Base-by-base conservation (phyloP, 2,113 vertebrate genomes). In the Prionailurus bengalensis region DNA sequence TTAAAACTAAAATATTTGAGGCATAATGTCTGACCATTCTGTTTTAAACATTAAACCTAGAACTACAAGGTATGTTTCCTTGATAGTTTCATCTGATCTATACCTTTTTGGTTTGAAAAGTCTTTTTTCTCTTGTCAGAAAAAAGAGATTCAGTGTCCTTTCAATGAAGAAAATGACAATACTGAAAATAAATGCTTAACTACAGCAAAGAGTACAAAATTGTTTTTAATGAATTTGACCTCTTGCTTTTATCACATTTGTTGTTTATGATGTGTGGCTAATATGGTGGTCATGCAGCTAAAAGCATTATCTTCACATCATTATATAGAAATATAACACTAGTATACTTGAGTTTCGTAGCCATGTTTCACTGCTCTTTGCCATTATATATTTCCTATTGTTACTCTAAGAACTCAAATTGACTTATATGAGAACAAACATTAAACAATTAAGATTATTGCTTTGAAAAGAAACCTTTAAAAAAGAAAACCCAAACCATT, bases 361-460 rank as follows among this genome's bases (percentile, higher is more conserved):
- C 97, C 93, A 96, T 97, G 95, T 96, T 96, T 97, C 98, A 90
- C 39, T 95, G 94, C 87, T 98, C 97, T 98, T 94, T 95, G 97
- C 96, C 74, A 58, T 98, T 98, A 98, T 97, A 94, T 97, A 98
- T 98, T 99, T 99, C 98, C 98, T 98, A 98, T 97, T 98, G 98
- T 98, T 99, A 98, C 98, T 99, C 98, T 98, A 98, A 98, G 98
- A 99, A 98, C 98, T 99, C 98, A 97, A 97, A 98, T 85, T 98
- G 98, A 98, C 98, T 99, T 98, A 98, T 97, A 98, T 98, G 98
- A 99, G 97, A 98, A 93, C 98, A 98, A 99, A 98, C 98, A 98
- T 98, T 98, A 98, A 99, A 98, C 98, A 99, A 99, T 99, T 99
- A 99, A 98, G 98, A 98, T 98, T 98, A 98, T 90, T 89, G 97